Percentiles rank a stretch among this genome's conserved stretches.
Conservation (phyloP, 2,888 invertebrate species). For the Nebria brevicollis region DNA sequence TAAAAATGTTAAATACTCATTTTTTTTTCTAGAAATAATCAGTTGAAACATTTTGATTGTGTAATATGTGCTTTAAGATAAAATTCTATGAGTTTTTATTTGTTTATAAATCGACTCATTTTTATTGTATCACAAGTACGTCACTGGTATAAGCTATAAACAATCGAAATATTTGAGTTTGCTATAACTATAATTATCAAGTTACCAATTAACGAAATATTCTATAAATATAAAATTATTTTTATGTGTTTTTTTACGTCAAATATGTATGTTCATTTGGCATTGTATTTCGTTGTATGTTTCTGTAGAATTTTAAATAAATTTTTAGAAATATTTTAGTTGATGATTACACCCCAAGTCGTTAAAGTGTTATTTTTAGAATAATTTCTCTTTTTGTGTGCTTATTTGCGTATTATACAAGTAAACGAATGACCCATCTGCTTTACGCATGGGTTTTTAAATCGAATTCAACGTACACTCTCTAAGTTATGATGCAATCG, state of each 20-base stretch:
- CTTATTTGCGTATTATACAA: no score
- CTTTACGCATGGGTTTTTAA: no score
- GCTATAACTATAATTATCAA: neutral
- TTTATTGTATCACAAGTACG: no score
- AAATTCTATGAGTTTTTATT: neutral
- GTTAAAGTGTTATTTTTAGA: no score
- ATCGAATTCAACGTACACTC: no score
- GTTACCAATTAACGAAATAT: neutral
- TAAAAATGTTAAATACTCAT: slow-evolving; percentile 4
- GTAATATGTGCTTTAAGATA: neutral
- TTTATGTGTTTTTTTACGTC: slow-evolving; percentile 35
- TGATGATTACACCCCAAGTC: neutral
- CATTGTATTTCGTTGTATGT: slow-evolving; percentile 21
- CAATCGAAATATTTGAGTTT: neutral
- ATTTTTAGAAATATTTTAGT: slow-evolving; percentile 36
- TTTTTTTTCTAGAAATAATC: slow-evolving; percentile 21
- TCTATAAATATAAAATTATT: neutral
- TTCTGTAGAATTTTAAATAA: slow-evolving; percentile 44
- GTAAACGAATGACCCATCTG: no score
- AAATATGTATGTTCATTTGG: slow-evolving; percentile 32
- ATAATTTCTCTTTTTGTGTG: no score
- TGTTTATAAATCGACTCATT: neutral
- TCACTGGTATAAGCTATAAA: neutral
- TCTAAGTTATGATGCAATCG: no score
- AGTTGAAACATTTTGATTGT: slow-evolving; percentile 21